Evolutionary conservation across 1,140 invertebrate species (phyloP), one percentile per base, ranked within the genome.

Genomic region (Caenorhabditis briggsae): DNA sequence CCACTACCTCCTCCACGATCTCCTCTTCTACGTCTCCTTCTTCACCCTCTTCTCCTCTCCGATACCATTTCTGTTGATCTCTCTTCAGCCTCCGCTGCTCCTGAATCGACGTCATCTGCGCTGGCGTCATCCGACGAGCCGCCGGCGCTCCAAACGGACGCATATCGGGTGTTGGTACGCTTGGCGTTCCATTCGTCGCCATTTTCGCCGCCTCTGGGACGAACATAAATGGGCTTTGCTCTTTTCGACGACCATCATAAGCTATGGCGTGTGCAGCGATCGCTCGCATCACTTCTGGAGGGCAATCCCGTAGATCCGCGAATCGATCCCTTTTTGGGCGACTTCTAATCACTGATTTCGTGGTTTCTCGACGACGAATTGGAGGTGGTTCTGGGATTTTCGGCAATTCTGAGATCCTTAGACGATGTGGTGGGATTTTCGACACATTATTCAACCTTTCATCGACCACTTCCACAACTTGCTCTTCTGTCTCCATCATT

Each of bases 401-500:
- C 11, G 14, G 61, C 5, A 23, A 18, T 23, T 78, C 46, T 14
- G 50, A 78, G 46, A 78, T 2, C 9, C 33, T 46, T n/a, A 50
- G 16, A n/a, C 59, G 58, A 14, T 64, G 56, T 9, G 56, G 56
- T 65, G 83, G 83, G 12, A 58, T 33, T 25, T 58, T 83, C 0
- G 78, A 0, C 43, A 46, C 20, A 12, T 43, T 8, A 58, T 14
- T 8, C 12, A n/a, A 2, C 56, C 6, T 2, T 0, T 86, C 78
- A 3, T 86, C 78, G 23, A 86, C 64, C 0, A 83, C 85, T 7
- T 85, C 84, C 25, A 50, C 59, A 16, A 83, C 85, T 20, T 86
- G 41, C 11, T 59, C 18, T 5, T 58, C 55, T 23, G 59, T 50
- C 20, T 61, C 70, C n/a, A 43, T n/a, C 11, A 33, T 33, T 33